Evolutionary conservation across 2,113 vertebrate species (phyloP).

Genomic region (Antennarius striatus): DNA sequence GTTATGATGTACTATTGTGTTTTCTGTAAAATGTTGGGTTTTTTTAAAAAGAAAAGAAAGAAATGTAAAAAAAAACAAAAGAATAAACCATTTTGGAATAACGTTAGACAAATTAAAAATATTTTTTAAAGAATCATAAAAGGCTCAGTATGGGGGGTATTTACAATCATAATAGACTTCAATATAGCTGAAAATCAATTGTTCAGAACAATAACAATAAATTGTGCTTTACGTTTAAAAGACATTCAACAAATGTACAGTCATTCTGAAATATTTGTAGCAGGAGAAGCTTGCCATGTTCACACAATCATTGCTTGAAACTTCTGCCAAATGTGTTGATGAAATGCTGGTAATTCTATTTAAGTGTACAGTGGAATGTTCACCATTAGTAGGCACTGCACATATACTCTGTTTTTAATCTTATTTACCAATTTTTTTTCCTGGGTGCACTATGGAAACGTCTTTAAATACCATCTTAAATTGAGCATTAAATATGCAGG

Average conservation of each 20-base stretch:
- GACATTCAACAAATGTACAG: too few relatives aligned
- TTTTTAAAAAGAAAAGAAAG: too few relatives aligned
- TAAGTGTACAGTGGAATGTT: constrained; percentile 23
- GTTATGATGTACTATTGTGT: too few relatives aligned
- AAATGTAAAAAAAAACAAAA: too few relatives aligned
- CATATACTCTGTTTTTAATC: constrained; percentile 21
- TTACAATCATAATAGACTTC: neutral
- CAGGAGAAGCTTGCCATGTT: too few relatives aligned
- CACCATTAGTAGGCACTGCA: constrained; percentile 17
- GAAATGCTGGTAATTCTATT: constrained; percentile 40
- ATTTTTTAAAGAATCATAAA: too few relatives aligned
- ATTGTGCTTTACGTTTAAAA: too few relatives aligned
- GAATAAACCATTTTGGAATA: too few relatives aligned
- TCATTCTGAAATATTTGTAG: too few relatives aligned
- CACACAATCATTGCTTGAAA: constrained; percentile 35
- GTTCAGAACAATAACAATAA: neutral
- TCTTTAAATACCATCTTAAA: constrained; percentile 10
- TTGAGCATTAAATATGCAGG: constrained; percentile 5
- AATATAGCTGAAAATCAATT: neutral
- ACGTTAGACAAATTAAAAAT: too few relatives aligned
- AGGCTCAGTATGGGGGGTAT: too few relatives aligned
- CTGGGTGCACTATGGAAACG: neutral
- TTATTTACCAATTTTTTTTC: neutral
- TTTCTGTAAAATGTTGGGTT: too few relatives aligned
- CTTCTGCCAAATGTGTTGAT: constrained; percentile 48